Evolutionary conservation across 2,888 invertebrate species (phyloP), one percentile per base, ranked within the genome.

Genomic region (Germaria angustata): DNA sequence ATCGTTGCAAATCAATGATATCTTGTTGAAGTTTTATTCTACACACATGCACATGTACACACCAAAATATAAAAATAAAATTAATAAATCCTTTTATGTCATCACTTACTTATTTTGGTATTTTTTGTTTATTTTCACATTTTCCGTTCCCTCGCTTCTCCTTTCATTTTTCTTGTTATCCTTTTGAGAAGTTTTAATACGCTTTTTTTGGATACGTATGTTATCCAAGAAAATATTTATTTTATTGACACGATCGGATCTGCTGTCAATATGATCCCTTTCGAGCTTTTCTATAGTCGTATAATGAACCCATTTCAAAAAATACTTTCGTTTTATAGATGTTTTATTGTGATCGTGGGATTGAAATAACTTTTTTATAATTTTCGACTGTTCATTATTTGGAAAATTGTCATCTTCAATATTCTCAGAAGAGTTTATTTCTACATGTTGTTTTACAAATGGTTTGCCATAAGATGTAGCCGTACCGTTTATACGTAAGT

Each of bases 11-110:
- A 32, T 95, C 94, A 78, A 96, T 96, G 51, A 95, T 94, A 84
- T 93, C 93, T 87, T 94, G 94, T 88, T 96, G 96, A 9, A 94
- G 93, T 89, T 93, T 93, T 81, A 94, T 94, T 86, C 95, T 94
- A 84, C 80, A 90, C n/a, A n/a, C n/a, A n/a, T n/a, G n/a, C n/a
- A n/a, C n/a, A n/a, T n/a, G n/a, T 90, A 57, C 34, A 22, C 22
- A 24, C 4, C 5, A 46, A n/a, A 22, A 17, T 13, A 41, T 53
- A 15, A 36, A 24, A 44, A 4, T 1, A 39, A 34, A 46, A 17
- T 20, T 53, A n/a, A 13, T 1, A 15, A 46, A 36, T 15, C 22
- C 3, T 20, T 8, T 8, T 4, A 15, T 22, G 28, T 28, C 4
- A 5, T 36, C 0, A 84, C 87, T 83, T 86, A 91, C 91, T 91